Evolutionary conservation across 2,797 vertebrate species (phyloP).

Genomic region (Aplochiton taeniatus): DNA sequence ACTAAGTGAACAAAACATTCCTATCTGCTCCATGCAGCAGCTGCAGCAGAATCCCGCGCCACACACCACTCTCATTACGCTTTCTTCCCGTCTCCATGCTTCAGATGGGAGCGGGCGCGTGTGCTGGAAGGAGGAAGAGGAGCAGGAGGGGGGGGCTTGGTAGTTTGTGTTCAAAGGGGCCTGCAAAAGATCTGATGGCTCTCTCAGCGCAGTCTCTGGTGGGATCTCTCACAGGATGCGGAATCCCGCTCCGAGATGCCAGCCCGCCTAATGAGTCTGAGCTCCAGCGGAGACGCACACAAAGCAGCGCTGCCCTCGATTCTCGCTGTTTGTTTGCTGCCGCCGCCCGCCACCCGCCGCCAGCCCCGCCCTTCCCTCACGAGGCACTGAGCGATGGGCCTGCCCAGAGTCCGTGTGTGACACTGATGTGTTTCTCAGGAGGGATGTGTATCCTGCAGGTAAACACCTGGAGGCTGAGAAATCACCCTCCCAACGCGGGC

Average conservation of each 20-base stretch:
- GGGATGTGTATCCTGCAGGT: conserved; percentile 75
- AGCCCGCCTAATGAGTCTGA: conserved; percentile 78
- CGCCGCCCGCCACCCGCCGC: conserved; percentile 24
- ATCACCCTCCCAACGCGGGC: conserved; percentile 64
- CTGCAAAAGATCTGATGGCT: conserved; percentile 74
- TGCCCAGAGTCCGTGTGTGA: conserved; percentile 71
- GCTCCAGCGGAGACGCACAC: conserved; percentile 62
- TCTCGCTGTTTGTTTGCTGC: conserved; percentile 73
- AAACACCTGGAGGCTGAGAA: conserved; percentile 80
- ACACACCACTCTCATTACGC: conserved; percentile 65
- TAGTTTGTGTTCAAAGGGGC: conserved; percentile 73
- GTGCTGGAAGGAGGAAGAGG: conserved; percentile 22
- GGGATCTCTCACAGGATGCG: conserved; percentile 74
- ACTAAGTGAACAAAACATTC: conserved; percentile 71
- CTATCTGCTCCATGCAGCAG: conserved; percentile 64
- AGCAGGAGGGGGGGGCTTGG: conserved; percentile 35
- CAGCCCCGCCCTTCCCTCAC: conserved; percentile 65
- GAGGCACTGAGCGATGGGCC: conserved; percentile 72
- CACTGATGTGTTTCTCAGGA: conserved; percentile 78
- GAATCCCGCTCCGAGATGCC: conserved; percentile 72
- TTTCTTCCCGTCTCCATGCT: conserved; percentile 48
- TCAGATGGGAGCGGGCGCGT: conserved; percentile 54
- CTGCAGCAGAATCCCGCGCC: conserved; percentile 59
- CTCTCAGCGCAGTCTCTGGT: conserved; percentile 70
- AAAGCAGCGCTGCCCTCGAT: conserved; percentile 71